Evolutionary conservation across 2,888 invertebrate genomes (phyloP), one percentile per base, ranked within the genome.

Genomic region (Galeruca laticollis): DNA sequence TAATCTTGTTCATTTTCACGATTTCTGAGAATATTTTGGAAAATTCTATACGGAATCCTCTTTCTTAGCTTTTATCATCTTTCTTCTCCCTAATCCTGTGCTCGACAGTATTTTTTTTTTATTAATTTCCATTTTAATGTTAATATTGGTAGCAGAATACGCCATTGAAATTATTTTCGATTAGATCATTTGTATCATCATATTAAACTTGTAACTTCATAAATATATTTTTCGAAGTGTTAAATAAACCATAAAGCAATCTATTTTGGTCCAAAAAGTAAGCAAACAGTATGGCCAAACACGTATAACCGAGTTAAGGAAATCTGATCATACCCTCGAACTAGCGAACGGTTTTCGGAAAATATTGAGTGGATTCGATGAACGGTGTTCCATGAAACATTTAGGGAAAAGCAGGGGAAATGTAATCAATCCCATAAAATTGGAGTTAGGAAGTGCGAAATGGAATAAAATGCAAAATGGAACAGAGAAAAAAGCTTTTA

Each of bases 251-350:
- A 35, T 60, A 52, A 60, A 62, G 60, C 67, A 69, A 72, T 72
- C 64, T 64, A 60, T 66, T 63, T 68, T 64, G 35, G 35, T 51
- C 37, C 61, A 60, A 74, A 72, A 73, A 67, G 74, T 71, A 64
- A 68, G 72, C 65, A 74, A 75, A 76, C 72, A 76, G 68, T 67
- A 73, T 72, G 73, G 71, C 73, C 71, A 72, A 75, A 72, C 74
- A 71, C 62, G 67, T 60, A 69, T 75, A 77, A 77, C 75, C 73
- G 72, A 75, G 74, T 77, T 76, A 75, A 43, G 72, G 70, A 76
- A 77, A 77, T 77, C 75, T 69, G 77, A 75, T 75, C 75, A 71
- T 72, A 47, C 60, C 69, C 69, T 64, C 64, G 60, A 52, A 69
- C 26, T 62, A 51, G 63, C 63, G 31, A 63, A 33, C 64, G 51